These are phyloP conservation scores for Gobionotothen gibberifrons DNA, from an alignment of 2,797 vertebrate genomes.

Conservation along the genomic window DNA sequence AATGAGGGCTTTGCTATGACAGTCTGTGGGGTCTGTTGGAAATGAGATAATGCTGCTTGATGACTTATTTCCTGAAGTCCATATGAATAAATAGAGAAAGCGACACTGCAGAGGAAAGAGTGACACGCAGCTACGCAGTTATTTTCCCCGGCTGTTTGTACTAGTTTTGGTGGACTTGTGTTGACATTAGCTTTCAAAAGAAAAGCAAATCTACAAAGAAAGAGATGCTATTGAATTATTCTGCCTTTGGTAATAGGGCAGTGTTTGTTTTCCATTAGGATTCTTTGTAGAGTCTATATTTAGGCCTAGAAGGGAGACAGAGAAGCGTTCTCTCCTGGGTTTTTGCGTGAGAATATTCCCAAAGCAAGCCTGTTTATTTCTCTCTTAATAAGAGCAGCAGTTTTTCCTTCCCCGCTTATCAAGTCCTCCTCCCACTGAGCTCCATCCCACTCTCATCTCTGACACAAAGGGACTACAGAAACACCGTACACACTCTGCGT, in stretches of 20 bases:
- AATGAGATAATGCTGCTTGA: constrained; percentile 73
- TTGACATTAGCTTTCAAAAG: constrained; percentile 51
- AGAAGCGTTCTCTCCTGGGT: constrained; percentile 48
- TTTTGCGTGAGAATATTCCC: constrained; percentile 54
- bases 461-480: constrained; percentile 57
- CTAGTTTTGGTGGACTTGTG: constrained; percentile 44
- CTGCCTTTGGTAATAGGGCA: constrained; percentile 37
- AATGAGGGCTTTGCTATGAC: constrained; percentile 44
- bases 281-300: constrained; percentile 63
- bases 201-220: constrained; percentile 50
- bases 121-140: constrained; percentile 20
- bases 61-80: constrained; percentile 75
- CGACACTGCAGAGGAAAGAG: constrained; percentile 31
- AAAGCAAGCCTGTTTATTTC: constrained; percentile 53
- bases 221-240: constrained; percentile 59
- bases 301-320: constrained; percentile 44
- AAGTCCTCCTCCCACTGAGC: constrained; percentile 62
- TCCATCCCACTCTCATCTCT: constrained; percentile 51
- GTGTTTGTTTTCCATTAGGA: constrained; percentile 70
- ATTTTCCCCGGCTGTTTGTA: constrained; percentile 41
- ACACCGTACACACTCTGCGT: constrained; percentile 41
- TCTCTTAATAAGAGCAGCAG: constrained; percentile 57
- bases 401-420: constrained; percentile 51
- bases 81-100: constrained; percentile 70
- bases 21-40: constrained; percentile 55